Evolutionary conservation across 2,113 vertebrate species (phyloP).

Genomic region (Cettia cetti): DNA sequence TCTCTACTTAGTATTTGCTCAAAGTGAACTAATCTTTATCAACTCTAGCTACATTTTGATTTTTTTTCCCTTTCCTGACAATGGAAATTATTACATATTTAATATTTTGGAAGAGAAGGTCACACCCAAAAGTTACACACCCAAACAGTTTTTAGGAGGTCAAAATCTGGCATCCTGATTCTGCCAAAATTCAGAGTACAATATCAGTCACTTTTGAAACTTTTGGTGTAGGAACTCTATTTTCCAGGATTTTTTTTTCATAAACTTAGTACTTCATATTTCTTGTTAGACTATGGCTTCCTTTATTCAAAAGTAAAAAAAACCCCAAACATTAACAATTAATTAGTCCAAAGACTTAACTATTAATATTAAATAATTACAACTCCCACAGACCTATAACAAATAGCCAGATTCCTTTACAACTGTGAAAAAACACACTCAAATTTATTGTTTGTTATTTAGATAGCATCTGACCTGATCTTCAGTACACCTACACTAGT

Average conservation of each 20-base stretch:
- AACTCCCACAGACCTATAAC: neutral
- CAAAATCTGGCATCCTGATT: neutral
- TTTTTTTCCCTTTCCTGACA: neutral
- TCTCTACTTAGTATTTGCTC: neutral
- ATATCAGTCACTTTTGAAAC: neutral
- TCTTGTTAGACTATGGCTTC: neutral
- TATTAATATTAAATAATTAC: neutral
- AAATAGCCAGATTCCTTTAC: neutral
- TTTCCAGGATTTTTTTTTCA: neutral
- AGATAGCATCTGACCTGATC: neutral
- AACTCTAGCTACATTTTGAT: neutral
- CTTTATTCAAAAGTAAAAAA: neutral
- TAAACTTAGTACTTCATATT: neutral
- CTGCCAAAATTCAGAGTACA: neutral
- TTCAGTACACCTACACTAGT: neutral
- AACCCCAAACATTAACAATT: neutral
- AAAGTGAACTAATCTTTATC: neutral
- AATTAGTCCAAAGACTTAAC: neutral
- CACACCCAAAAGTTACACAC: neutral
- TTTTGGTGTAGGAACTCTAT: neutral
- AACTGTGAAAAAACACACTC: neutral
- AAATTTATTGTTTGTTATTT: neutral
- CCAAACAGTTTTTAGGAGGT: fast-evolving
- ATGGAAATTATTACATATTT: neutral
- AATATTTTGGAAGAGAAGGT: neutral